phyloP scores from a whole-genome alignment of 2,113 vertebrate genomes.

The Acanthisitta chloris region DNA sequence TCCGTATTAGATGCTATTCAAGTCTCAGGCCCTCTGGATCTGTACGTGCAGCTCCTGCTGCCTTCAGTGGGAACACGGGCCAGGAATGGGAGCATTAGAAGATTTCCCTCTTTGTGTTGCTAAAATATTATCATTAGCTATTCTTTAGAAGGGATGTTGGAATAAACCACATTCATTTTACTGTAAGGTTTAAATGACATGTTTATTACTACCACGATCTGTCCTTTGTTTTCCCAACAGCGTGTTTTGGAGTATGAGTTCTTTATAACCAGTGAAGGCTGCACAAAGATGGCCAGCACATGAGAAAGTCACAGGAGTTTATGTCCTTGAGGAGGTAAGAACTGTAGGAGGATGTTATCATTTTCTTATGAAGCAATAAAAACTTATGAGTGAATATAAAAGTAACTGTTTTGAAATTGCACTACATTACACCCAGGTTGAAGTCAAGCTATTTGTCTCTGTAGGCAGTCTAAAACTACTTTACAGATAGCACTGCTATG shows the following conservation, averaged over 20 bases:
- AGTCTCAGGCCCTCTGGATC: background rate
- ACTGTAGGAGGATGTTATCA: background rate
- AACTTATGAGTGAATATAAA: background rate
- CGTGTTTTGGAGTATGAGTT: background rate
- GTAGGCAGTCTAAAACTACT: background rate
- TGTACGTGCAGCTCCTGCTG: background rate
- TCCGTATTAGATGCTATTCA: background rate
- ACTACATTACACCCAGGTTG: background rate
- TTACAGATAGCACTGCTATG: background rate
- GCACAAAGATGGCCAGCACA: background rate
- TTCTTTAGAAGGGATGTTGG: background rate
- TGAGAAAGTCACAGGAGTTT: background rate
- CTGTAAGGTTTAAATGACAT: background rate
- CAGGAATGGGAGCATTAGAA: background rate
- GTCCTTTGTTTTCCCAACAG: background rate
- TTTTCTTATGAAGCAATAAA: slow-evolving; percentile 1
- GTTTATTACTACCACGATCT: background rate
- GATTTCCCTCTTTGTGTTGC: background rate
- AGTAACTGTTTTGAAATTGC: background rate
- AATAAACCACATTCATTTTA: background rate
- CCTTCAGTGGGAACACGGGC: background rate
- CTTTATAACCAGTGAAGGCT: background rate
- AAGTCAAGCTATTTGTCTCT: background rate
- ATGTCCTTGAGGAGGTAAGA: background rate
- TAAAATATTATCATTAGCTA: slow-evolving; percentile 2